Conservation (phyloP, 2,797 vertebrate genomes). For the Sebastes cheni region DNA sequence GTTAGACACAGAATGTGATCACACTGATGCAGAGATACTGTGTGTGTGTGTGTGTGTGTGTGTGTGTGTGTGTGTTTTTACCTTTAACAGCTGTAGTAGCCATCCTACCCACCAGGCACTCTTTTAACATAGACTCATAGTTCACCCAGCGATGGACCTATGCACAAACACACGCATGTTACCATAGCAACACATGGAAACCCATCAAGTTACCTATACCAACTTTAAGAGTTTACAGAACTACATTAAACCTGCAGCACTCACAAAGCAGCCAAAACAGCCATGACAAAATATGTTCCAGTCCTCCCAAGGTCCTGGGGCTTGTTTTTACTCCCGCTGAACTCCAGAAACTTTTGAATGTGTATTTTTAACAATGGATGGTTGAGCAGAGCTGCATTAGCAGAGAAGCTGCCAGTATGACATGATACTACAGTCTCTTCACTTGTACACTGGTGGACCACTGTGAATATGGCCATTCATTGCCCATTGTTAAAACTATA, state of each 20-base stretch:
- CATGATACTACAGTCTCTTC: neutral
- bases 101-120: constrained; percentile 95
- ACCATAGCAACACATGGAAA: neutral
- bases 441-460: neutral
- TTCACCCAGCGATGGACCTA: constrained; percentile 99
- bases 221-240: neutral
- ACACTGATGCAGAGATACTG: neutral
- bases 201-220: neutral
- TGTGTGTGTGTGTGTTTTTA: constrained; percentile 49
- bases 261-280: neutral
- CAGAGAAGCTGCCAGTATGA: neutral
- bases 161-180: constrained; percentile 1
- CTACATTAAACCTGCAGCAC: neutral
- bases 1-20: neutral
- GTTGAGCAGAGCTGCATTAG: neutral
- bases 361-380: neutral
- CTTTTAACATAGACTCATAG: constrained; percentile 97
- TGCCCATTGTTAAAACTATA: neutral
- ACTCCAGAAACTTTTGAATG: too few relatives aligned
- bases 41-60: neutral
- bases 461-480: neutral
- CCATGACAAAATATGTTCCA: neutral
- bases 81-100: constrained; percentile 83
- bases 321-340: neutral
- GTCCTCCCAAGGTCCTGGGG: neutral